A percentile compares a stretch with the other conserved stretches of the same genome.
These are phyloP conservation scores for Oryzias javanicus DNA, from an alignment of 2,113 vertebrate species.

Conservation along the genomic window DNA sequence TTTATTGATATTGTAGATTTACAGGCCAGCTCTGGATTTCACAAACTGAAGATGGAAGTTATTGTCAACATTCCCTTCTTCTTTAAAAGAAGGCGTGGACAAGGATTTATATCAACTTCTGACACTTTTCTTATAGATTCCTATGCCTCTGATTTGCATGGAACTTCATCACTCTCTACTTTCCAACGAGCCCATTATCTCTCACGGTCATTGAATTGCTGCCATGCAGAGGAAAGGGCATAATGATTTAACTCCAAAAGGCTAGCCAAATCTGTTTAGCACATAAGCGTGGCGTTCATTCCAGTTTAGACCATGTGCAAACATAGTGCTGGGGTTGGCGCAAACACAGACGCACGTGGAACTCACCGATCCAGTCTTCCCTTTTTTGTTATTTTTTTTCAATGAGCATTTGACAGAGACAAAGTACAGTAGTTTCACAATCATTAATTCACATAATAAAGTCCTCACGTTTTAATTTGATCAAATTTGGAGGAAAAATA, in stretches of 20 bases:
- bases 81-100: no score
- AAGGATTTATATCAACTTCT: no score
- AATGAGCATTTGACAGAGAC: no score
- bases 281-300: slow-evolving; percentile 72
- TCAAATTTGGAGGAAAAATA: no score
- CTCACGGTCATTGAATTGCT: slow-evolving; percentile 48
- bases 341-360: slow-evolving; percentile 59
- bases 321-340: slow-evolving; percentile 59
- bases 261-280: slow-evolving; percentile 75
- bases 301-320: slow-evolving; percentile 70
- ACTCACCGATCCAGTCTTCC: slow-evolving; percentile 21
- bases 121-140: no score
- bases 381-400: no score
- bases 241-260: slow-evolving; percentile 55
- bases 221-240: slow-evolving; percentile 62
- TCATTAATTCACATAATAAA: not conserved
- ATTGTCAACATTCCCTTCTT: no score
- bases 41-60: no score
- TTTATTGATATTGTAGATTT: no score
- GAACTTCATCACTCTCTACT: not conserved
- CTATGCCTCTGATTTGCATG: not conserved
- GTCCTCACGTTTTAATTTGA: not conserved
- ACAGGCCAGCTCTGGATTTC: no score
- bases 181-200: slow-evolving; percentile 6
- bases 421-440: no score